phyloP scores from a whole-genome alignment of 1,140 invertebrate species.

The Aethina tumida region DNA sequence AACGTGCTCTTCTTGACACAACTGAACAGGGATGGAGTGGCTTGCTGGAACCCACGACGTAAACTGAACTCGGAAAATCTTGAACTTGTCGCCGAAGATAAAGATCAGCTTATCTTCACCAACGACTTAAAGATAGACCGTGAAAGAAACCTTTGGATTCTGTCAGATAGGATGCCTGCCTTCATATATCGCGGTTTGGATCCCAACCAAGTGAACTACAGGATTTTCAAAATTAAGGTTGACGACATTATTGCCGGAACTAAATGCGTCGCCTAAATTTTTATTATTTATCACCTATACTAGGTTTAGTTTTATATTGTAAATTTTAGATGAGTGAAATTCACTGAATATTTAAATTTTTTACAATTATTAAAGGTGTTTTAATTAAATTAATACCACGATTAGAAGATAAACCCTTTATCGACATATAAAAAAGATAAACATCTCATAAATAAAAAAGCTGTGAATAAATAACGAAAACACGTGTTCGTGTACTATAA shows the following conservation, averaged over 20 bases:
- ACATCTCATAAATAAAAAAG: too few relatives aligned
- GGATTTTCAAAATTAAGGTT: slow-evolving; percentile 47
- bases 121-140: slow-evolving; percentile 49
- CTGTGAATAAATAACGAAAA: too few relatives aligned
- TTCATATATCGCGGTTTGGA: slow-evolving; percentile 50
- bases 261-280: slow-evolving; percentile 35
- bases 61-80: slow-evolving; percentile 45
- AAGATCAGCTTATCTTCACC: slow-evolving; percentile 52
- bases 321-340: too few relatives aligned
- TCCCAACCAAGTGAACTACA: slow-evolving; percentile 48
- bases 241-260: slow-evolving; percentile 47
- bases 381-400: too few relatives aligned
- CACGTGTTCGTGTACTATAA: too few relatives aligned
- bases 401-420: too few relatives aligned
- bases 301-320: too few relatives aligned
- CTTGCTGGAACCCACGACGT: slow-evolving; percentile 59
- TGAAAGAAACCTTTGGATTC: slow-evolving; percentile 51
- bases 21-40: slow-evolving; percentile 52
- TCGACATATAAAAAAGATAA: too few relatives aligned
- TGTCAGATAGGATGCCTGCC: slow-evolving; percentile 54
- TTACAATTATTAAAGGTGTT: too few relatives aligned
- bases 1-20: slow-evolving; percentile 56
- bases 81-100: slow-evolving; percentile 46
- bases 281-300: too few relatives aligned
- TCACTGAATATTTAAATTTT: too few relatives aligned